Evolutionary conservation across 2,888 invertebrate species (phyloP).

Genomic region (Rapana venosa): DNA sequence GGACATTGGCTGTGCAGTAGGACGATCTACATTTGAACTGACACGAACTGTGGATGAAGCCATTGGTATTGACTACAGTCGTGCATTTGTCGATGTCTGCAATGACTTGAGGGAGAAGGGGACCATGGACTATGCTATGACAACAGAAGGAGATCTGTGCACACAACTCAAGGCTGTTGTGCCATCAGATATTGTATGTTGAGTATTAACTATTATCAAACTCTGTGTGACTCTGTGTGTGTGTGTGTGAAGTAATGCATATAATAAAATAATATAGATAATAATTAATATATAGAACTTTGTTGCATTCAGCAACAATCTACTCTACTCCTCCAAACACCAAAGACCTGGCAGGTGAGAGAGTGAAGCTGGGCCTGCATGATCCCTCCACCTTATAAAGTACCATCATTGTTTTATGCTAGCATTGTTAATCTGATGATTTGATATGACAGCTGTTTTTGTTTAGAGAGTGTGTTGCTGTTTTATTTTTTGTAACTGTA

Average conservation of each 20-base stretch:
- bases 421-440: too few species aligned
- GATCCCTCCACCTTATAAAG: too few species aligned
- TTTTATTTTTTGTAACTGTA: too few species aligned
- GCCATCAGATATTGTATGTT: constrained; percentile 66
- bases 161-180: constrained; percentile 66
- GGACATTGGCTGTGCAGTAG: constrained; percentile 78
- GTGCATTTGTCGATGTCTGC: constrained; percentile 74
- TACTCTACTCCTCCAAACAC: too few species aligned
- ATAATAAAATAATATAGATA: too few species aligned
- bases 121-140: constrained; percentile 65
- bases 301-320: too few species aligned
- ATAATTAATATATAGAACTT: too few species aligned
- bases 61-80: constrained; percentile 76
- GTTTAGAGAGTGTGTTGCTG: too few species aligned
- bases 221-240: background rate
- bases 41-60: constrained; percentile 70
- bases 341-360: too few species aligned
- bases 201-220: background rate
- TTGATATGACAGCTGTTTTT: too few species aligned
- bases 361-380: too few species aligned
- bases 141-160: constrained; percentile 73
- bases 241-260: background rate
- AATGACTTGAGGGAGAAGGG: constrained; percentile 67
- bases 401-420: too few species aligned
- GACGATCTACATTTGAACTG: constrained; percentile 76